Conservation (phyloP, 2,888 invertebrate genomes). For the Cremastinae sp. region DNA sequence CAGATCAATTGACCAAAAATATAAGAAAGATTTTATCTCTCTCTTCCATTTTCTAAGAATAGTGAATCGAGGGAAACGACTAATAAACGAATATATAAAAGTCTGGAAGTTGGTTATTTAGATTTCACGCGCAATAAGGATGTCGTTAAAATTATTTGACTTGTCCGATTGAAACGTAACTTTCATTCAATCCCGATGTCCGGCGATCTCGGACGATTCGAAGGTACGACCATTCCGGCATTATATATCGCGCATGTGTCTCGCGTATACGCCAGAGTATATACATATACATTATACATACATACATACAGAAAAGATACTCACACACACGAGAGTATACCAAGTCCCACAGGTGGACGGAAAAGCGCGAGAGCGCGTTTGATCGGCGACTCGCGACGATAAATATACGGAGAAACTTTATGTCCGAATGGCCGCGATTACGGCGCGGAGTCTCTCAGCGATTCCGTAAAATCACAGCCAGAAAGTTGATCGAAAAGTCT, state of each 20-base stretch:
- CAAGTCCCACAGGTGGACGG: constrained; percentile 59
- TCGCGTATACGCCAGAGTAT: neutral
- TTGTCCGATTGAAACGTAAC: constrained; percentile 32
- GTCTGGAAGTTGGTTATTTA: neutral
- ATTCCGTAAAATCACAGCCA: neutral
- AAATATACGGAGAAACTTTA: constrained; percentile 58
- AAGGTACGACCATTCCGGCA: neutral
- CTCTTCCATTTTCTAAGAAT: too few relatives aligned
- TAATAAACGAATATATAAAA: too few relatives aligned
- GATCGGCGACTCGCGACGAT: constrained; percentile 49
- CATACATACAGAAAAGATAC: too few relatives aligned
- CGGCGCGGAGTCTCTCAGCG: constrained; percentile 57
- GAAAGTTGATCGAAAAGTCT: neutral
- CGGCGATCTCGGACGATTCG: neutral
- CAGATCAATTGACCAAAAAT: too few relatives aligned
- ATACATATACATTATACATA: neutral
- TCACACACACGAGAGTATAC: too few relatives aligned
- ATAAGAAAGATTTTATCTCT: too few relatives aligned
- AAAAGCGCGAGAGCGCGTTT: constrained; percentile 31
- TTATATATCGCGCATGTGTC: neutral
- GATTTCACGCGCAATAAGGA: constrained; percentile 3
- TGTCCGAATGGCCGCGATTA: constrained; percentile 50
- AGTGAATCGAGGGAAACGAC: too few relatives aligned
- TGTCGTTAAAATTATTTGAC: constrained; percentile 19
- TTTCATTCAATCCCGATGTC: constrained; percentile 21